Evolutionary conservation across 2,888 invertebrate species (phyloP).

Genomic region (Escarpia spicata): DNA sequence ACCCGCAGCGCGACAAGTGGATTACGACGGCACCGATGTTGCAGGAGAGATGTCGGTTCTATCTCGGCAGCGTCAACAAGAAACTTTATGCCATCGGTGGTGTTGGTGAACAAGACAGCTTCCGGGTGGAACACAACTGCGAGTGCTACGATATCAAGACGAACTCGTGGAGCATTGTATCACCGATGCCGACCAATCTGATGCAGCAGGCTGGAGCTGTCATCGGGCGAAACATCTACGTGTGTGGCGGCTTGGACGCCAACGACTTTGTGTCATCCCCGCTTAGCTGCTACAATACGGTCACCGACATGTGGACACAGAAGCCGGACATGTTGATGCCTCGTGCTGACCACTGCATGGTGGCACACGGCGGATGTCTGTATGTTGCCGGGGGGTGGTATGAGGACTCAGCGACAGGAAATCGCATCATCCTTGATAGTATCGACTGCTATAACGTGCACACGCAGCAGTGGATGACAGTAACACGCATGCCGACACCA

Average conservation of each 20-base stretch:
- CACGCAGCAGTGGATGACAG: slow-evolving; percentile 72
- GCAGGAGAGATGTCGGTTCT: slow-evolving; percentile 58
- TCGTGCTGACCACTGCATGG: slow-evolving; percentile 56
- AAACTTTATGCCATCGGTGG: slow-evolving; percentile 58
- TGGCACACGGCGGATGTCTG: slow-evolving; percentile 46
- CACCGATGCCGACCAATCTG: slow-evolving; percentile 18
- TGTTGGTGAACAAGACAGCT: slow-evolving; percentile 30
- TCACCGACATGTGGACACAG: slow-evolving; percentile 46
- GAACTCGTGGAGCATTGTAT: slow-evolving; percentile 30
- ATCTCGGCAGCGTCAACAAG: slow-evolving; percentile 48
- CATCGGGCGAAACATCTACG: slow-evolving; percentile 58
- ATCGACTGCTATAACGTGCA: slow-evolving; percentile 75
- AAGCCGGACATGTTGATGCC: slow-evolving; percentile 47
- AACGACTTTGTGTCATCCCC: slow-evolving; percentile 66
- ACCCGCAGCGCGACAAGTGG: slow-evolving; percentile 74
- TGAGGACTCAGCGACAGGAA: slow-evolving; percentile 61
- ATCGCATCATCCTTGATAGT: slow-evolving; percentile 71
- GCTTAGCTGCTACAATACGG: slow-evolving; percentile 48
- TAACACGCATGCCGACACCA: slow-evolving; percentile 75
- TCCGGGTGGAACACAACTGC: slow-evolving; percentile 23
- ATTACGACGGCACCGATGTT: slow-evolving; percentile 75
- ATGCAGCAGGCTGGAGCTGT: slow-evolving; percentile 35
- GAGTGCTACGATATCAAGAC: slow-evolving; percentile 33
- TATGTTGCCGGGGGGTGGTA: slow-evolving; percentile 68
- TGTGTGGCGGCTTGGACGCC: slow-evolving; percentile 65